Base-by-base conservation (phyloP, 2,113 vertebrate species). In the Aythya baeri region DNA sequence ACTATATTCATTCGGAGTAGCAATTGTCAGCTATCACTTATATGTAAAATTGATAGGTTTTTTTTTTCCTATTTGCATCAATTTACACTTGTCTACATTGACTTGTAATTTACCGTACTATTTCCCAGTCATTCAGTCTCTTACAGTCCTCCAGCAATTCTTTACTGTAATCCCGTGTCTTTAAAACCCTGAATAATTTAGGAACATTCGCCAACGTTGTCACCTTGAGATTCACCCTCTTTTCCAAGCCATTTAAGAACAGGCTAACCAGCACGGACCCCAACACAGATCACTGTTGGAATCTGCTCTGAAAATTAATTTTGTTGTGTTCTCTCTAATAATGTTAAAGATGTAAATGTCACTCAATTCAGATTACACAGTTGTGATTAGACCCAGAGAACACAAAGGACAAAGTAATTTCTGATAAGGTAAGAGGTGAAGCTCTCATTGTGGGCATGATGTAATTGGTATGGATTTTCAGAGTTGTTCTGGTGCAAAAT, bases 111-210 rank as follows among this genome's bases (percentile, higher is more conserved):
- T 86, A 17, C 76, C 2, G 1, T 57, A 59, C 46, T 20, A 4
- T 31, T 74, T 79, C 80, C 63, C 63, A n/a, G 41, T 61, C 54
- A 38, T 79, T 87, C 67, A 41, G n/a, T 62, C 50, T 86, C 67
- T 90, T 58, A 23, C 4, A 1, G 32, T 62, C 55, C 13, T 80
- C 54, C 38, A 86, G 85, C 71, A 80, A 1, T 50, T 88, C 86
- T 72, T 86, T 63, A 63, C 63, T 91, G 76, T 50, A 77, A 74
- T 16, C 36, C 41, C n/a, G 38, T 81, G 12, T 20, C 74, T 79
- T 85, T 79, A 89, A 78, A 55, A 29, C 25, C 25, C 46, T 93
- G 80, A 83, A 83, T 93, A 38, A 93, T 95, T 86, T 0, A 86
- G 66, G 59, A 81, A 65, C 38, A 20, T 81, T 70, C 88, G 70